phyloP scores from a whole-genome alignment of 2,888 invertebrate species.

The Ferdinandea cuprea region DNA sequence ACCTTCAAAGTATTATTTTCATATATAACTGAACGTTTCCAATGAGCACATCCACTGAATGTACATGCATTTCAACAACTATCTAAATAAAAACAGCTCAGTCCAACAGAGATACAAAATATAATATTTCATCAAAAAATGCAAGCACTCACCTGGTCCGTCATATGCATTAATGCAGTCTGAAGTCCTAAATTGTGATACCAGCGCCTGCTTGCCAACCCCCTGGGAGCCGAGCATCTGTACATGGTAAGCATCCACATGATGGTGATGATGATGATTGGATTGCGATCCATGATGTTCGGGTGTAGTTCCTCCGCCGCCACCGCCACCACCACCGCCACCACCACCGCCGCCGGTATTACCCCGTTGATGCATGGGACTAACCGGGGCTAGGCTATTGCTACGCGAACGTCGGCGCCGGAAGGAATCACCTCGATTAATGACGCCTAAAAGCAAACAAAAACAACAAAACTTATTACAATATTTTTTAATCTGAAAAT shows the following conservation, averaged over 20 bases:
- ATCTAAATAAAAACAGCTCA: constrained; percentile 4
- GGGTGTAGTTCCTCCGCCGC: constrained; percentile 76
- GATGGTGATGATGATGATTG: too few species aligned
- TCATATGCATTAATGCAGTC: constrained; percentile 97
- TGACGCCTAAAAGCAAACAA: constrained; percentile 87
- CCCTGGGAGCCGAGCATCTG: constrained; percentile 91
- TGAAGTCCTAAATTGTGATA: constrained; percentile 95
- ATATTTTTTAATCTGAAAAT: background rate
- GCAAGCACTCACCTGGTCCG: constrained; percentile 87
- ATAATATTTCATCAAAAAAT: constrained; percentile 7
- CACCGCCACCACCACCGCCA: constrained; percentile 76
- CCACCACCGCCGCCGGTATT: constrained; percentile 76
- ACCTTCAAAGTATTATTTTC: too few species aligned
- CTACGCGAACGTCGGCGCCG: constrained; percentile 92
- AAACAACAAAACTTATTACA: constrained; percentile 8
- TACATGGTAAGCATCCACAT: constrained; percentile 87
- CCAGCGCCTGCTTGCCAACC: constrained; percentile 93
- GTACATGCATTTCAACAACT: background rate
- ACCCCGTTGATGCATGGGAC: constrained; percentile 83
- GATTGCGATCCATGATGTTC: constrained; percentile 64
- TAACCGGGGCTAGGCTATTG: constrained; percentile 89
- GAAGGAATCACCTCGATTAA: constrained; percentile 97
- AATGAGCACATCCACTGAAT: too few species aligned
- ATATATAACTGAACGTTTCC: too few species aligned
- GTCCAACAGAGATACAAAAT: background rate